Percentiles rank a stretch among this genome's conserved stretches.
phyloP scores from a whole-genome alignment of 2,113 vertebrate genomes.

The Tyto alba region DNA sequence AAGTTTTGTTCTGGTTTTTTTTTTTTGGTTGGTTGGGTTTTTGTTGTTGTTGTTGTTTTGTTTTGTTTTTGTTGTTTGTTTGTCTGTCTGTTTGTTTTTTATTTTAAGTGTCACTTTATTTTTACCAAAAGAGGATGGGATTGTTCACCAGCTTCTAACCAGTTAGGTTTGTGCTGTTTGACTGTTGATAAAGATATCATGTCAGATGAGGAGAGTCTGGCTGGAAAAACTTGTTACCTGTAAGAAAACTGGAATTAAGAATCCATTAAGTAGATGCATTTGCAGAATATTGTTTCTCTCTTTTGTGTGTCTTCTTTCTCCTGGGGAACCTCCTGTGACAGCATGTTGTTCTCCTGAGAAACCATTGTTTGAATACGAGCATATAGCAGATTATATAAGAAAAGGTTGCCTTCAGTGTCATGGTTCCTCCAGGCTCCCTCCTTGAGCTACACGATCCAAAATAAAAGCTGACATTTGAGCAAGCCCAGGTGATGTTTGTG shows the following conservation, averaged over 20 bases:
- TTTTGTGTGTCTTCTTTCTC: background rate
- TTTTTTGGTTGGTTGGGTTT: no score
- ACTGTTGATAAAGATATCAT: background rate
- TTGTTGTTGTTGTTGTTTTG: no score
- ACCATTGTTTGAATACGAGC: background rate
- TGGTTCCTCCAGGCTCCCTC: background rate
- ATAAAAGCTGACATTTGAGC: constrained; percentile 3
- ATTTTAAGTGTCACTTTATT: background rate
- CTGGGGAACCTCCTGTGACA: background rate
- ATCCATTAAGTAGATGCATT: background rate
- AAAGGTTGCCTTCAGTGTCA: constrained; percentile 17
- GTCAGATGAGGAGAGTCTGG: background rate
- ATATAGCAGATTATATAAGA: background rate
- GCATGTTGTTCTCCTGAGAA: background rate
- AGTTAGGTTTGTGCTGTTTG: background rate
- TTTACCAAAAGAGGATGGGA: background rate
- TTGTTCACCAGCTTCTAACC: background rate
- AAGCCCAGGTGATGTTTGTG: background rate
- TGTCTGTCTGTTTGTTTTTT: no score
- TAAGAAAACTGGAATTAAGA: background rate
- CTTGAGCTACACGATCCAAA: background rate
- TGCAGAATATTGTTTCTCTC: background rate
- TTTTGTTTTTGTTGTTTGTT: no score
- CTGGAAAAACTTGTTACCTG: background rate
- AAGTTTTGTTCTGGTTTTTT: background rate